phyloP scores from a whole-genome alignment of 1,140 invertebrate species.

The Ceratoteleas bidentatus region DNA sequence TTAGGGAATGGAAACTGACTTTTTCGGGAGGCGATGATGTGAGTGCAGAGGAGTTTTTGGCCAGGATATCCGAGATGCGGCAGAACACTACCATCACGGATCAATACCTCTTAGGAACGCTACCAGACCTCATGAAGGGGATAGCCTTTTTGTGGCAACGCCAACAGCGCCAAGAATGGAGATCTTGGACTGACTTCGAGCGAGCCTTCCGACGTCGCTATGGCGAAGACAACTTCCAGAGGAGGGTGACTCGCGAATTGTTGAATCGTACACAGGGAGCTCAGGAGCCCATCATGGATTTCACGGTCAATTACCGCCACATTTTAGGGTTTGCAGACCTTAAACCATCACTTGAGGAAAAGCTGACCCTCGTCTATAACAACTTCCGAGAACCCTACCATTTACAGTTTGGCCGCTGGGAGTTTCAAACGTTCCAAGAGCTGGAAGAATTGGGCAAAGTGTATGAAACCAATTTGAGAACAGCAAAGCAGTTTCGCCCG shows the following conservation, averaged over 20 bases:
- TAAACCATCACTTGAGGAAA: background rate
- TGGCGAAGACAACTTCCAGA: background rate
- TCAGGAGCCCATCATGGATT: background rate
- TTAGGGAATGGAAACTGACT: conserved; percentile 10
- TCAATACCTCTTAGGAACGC: background rate
- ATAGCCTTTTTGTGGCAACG: background rate
- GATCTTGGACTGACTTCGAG: conserved; percentile 2
- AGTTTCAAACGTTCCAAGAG: background rate
- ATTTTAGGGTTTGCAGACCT: background rate
- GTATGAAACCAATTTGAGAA: background rate
- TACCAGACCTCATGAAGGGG: conserved; percentile 6
- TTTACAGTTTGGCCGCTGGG: background rate
- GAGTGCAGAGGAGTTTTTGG: conserved; percentile 11
- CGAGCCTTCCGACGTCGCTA: background rate
- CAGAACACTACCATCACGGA: background rate
- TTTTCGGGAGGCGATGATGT: background rate
- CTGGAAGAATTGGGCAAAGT: background rate
- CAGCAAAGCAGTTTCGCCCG: background rate
- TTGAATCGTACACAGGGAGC: background rate
- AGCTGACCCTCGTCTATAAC: background rate
- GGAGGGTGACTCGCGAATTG: background rate
- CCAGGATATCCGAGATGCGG: background rate
- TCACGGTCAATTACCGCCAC: conserved; percentile 1
- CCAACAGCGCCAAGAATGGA: conserved; percentile 1
- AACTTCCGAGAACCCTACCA: conserved; percentile 10